Evolutionary conservation across 2,888 invertebrate species (phyloP), one percentile per base, ranked within the genome.

Genomic region (Drosophila kanekoi): DNA sequence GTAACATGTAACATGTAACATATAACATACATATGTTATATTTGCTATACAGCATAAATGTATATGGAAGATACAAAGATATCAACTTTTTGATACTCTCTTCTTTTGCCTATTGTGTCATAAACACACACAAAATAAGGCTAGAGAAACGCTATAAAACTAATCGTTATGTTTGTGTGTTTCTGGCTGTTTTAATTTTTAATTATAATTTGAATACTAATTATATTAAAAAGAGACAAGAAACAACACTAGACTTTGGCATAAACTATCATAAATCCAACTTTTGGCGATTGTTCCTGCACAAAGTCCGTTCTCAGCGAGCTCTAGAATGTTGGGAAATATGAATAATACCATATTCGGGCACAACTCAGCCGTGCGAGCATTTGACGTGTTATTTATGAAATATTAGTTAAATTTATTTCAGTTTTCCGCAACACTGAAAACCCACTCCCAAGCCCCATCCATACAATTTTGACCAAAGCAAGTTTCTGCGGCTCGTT

Each of bases 381-480:
- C 40, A 45, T 63, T 70, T 79, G 57, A 72, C 56, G 69, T 76
- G 54, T 79, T 72, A 75, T 73, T 86, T 79, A 84, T 78, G 80
- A 58, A 69, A 81, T 64, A 70, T 70, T 56, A 67, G 57, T 57
- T 53, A 1, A 64, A 60, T 71, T 73, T 71, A 69, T 72, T 67
- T 52, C 54, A 84, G 67, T 83, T 83, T 83, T 83, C 87, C 85
- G 87, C 68, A 69, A 62, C 44, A 41, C 48, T 45, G 2, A 33
- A 41, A 48, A n/a, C 18, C n/a, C 47, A 48, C 40, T 10, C 10
- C 28, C 4, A 11, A 23, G 38, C 51, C 16, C 4, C 4, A 28
- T 3, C 23, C n/a, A 23, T 41, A 52, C 38, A 52, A 49, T 41
- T 35, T 43, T 41, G 13, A 33, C 8, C 23, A 53, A 57, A 59